Conservation (phyloP, 2,888 invertebrate species). For the Agrochola litura region DNA sequence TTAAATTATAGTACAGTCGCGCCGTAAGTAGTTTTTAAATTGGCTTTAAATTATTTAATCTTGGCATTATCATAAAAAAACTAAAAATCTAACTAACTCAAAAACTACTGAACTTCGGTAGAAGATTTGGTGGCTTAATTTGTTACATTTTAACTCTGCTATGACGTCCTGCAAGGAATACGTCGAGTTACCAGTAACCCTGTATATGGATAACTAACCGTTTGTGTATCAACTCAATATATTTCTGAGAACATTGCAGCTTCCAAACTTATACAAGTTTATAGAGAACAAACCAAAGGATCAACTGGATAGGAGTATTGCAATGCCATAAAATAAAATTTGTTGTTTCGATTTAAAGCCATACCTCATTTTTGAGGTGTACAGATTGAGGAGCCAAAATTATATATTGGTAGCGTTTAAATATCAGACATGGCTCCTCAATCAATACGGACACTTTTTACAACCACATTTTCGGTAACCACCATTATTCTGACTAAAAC, state of each 20-base stretch:
- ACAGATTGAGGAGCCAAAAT: no score
- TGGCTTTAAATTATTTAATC: no score
- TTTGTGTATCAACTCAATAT: slow-evolving; percentile 16
- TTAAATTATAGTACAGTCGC: no score
- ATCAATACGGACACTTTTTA: not conserved
- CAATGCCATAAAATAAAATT: not conserved
- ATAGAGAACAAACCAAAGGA: not conserved
- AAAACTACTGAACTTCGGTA: no score
- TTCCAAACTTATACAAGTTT: not conserved
- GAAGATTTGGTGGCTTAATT: no score
- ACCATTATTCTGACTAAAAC: not conserved
- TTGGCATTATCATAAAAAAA: no score
- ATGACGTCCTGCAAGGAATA: no score
- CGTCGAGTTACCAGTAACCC: no score
- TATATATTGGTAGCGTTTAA: not conserved
- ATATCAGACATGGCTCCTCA: not conserved
- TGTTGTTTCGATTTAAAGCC: not conserved
- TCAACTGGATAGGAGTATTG: no score
- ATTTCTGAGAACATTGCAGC: not conserved
- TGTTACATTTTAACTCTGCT: no score
- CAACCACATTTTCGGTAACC: not conserved
- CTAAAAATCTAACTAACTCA: no score
- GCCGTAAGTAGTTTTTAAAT: no score
- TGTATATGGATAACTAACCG: slow-evolving; percentile 21
- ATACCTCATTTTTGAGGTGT: not conserved